Base-by-base conservation (phyloP, 2,888 invertebrate species). In the Caenorhabditis sinica region DNA sequence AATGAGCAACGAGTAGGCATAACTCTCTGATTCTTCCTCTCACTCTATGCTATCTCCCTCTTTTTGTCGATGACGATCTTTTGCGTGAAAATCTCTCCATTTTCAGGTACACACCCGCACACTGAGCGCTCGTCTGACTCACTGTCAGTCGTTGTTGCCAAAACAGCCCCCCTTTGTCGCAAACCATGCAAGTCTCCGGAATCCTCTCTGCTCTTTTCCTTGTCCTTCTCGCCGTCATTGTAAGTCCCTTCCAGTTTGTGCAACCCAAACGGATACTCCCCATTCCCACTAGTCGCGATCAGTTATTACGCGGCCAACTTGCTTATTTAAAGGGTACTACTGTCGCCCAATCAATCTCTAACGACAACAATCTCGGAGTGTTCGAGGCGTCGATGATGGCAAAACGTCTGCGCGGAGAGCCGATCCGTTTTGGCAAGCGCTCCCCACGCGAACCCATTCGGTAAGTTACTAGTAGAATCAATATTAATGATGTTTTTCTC, bases 341-440 rank as follows among this genome's bases (percentile, higher is more conserved):
- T 69, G 56, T 83, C 74, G 74, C 65, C 73, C 79, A 74, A 69
- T 20, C 69, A 49, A 71, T 30, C 36, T 45, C 45, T 33, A 28
- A 43, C 58, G 56, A 76, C 73, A 61, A 77, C 69, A 25, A 43
- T 20, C 28, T 76, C 43, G 83, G 65, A 13, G 66, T 60, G 45
- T 81, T 81, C 60, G 76, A 85, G 28, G 69, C 76, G 49, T 73
- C 81, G 15, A 30, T 82, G 45, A 74, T 79, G 45, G 75, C 75
- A n/a, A 88, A 88, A 53, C 82, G 89, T 36, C 86, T 89, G 51
- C 88, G 89, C 40, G 89, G 88, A 4, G 89, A 89, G 83, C 92
- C 92, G 11, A 90, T 92, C 61, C 89, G 91, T 51, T 91, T 91
- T 72, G 91, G 91, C 28, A 92, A 92, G 80, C 90, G 92, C n/a